Evolutionary conservation across 30 jellyfish, hydroid and myxozoan species (phyloP).

Genomic region (Chrysaora quinquecirrha): DNA sequence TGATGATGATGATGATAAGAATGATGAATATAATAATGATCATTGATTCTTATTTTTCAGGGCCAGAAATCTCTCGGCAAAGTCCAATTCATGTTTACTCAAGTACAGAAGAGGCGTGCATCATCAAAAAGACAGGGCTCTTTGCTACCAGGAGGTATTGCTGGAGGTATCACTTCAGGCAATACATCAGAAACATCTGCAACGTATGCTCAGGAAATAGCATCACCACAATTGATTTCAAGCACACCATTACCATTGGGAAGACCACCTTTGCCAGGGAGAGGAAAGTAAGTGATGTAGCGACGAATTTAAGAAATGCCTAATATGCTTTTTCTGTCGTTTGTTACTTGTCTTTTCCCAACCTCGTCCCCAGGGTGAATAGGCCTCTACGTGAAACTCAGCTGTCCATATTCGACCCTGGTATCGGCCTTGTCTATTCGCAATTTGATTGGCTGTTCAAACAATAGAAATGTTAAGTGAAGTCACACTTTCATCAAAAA

Average conservation of each 20-base stretch:
- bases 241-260: slow-evolving; percentile 38
- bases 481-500: too few species aligned
- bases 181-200: slow-evolving; percentile 49
- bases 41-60: slow-evolving; percentile 7
- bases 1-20: too few species aligned
- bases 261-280: slow-evolving; percentile 34
- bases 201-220: slow-evolving; percentile 28
- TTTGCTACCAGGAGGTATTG: not conserved
- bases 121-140: slow-evolving; percentile 33
- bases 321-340: too few species aligned
- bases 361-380: too few species aligned
- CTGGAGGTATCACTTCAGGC: slow-evolving; percentile 59
- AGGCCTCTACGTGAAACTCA: too few species aligned
- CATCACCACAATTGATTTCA: slow-evolving; percentile 22
- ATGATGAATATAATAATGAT: too few species aligned
- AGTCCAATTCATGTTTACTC: slow-evolving; percentile 47
- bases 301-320: too few species aligned
- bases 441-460: too few species aligned
- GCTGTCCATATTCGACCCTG: too few species aligned
- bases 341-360: too few species aligned
- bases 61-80: slow-evolving; percentile 49
- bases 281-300: slow-evolving; percentile 8
- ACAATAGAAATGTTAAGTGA: too few species aligned
- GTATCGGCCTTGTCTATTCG: too few species aligned
- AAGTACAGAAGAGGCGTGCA: slow-evolving; percentile 49